Conservation (phyloP, 35 echinoderm and acorn worm genomes). For the Diadema setosum region DNA sequence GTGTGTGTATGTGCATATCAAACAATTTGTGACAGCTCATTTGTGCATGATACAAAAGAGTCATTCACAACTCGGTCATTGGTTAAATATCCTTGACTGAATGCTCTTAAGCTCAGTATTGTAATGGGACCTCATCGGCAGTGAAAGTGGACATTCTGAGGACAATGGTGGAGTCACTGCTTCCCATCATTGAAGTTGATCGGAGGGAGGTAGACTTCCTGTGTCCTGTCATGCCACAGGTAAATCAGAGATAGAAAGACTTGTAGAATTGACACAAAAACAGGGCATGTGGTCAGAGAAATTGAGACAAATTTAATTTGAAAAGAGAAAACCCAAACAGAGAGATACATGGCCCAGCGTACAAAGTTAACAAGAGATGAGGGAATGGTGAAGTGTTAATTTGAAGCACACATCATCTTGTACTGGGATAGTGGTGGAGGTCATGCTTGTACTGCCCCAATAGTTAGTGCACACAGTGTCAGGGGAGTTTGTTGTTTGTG, state of each 20-base stretch:
- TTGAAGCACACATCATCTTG: too few species aligned
- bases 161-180: conserved; percentile 41
- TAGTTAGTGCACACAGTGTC: too few species aligned
- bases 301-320: background rate
- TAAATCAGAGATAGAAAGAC: background rate
- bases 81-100: background rate
- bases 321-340: too few species aligned
- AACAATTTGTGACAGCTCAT: too few species aligned
- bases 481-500: too few species aligned
- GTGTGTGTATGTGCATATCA: too few species aligned
- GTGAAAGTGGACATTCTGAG: conserved; percentile 48
- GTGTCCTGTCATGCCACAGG: conserved; percentile 57
- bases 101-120: conserved; percentile 41
- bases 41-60: too few species aligned
- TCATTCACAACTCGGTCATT: too few species aligned
- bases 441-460: too few species aligned
- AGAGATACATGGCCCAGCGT: background rate
- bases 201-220: conserved; percentile 42
- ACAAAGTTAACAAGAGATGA: too few species aligned
- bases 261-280: background rate
- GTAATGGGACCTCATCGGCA: conserved; percentile 18
- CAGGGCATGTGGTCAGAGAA: background rate
- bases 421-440: too few species aligned
- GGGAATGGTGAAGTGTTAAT: too few species aligned
- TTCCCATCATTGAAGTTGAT: conserved; percentile 36